Percentiles rank a stretch among this genome's conserved stretches.
Conservation (phyloP, 2,888 invertebrate species). For the Eristalis pertinax region DNA sequence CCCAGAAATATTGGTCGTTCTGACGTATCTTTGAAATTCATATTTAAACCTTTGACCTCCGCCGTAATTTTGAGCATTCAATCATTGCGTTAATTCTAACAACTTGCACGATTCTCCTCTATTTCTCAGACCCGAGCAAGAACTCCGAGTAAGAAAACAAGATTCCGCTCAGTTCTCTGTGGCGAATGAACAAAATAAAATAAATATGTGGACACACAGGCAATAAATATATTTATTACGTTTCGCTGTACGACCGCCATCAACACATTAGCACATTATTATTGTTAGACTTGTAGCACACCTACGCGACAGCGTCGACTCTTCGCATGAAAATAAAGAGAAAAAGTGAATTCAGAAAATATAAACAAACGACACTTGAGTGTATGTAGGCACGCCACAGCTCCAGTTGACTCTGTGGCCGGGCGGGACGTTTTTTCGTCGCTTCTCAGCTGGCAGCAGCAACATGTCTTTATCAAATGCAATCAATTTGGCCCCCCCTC, state of each 20-base stretch:
- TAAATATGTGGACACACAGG: too few relatives aligned
- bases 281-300: background rate
- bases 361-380: constrained; percentile 43
- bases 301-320: background rate
- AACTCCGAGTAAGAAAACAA: too few relatives aligned
- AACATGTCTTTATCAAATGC: background rate
- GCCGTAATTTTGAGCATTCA: too few relatives aligned
- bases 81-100: too few relatives aligned
- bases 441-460: constrained; percentile 15
- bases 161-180: too few relatives aligned
- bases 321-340: constrained; percentile 6
- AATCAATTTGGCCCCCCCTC: background rate
- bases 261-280: background rate
- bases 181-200: too few relatives aligned
- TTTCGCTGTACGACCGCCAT: background rate
- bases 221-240: too few relatives aligned
- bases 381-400: constrained; percentile 13
- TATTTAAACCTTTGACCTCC: too few relatives aligned
- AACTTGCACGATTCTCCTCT: too few relatives aligned
- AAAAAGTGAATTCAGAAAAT: background rate
- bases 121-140: too few relatives aligned
- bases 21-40: too few relatives aligned
- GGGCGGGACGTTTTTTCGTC: background rate
- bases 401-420: constrained; percentile 6
- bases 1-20: too few relatives aligned